Base-by-base conservation (phyloP, 2,113 vertebrate species). In the Numenius arquata region DNA sequence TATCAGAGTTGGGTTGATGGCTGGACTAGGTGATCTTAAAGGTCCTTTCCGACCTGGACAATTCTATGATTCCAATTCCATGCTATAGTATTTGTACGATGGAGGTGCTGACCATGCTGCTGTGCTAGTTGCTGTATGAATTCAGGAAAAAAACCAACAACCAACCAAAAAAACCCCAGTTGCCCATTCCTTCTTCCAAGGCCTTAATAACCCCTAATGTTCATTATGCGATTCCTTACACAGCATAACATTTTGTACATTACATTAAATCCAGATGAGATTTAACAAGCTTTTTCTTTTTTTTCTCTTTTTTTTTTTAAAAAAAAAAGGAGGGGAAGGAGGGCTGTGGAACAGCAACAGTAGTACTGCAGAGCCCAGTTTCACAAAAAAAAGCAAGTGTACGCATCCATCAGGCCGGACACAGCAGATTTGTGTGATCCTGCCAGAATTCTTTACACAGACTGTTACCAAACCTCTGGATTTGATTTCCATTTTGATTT, bases 341-440 rank as follows among this genome's bases (percentile, higher is more conserved):
- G 6, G 30, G 23, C 5, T 14, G 38, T 25, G 62, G 30, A 26
- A 21, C 21, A 15, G 14, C 16, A 75, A 21, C 0, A 5, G 15
- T 15, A 59, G 22, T 38, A 70, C 15, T 18, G 20, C 41, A 55
- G 75, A n/a, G 10, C 32, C 9, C 47, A 56, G 3, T 29, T 78
- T 56, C 85, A 67, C 10, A 25, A 36, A 65, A 67, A 67, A 12
- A 76, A 71, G 9, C 5, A 47, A 61, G 12, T 5, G 30, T 25
- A 36, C 32, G 6, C 48, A 32, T 23, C 20, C 16, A 59, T 40
- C 20, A 71, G 29, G 20, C 15, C 27, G 21, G 15, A 58, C 3
- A 38, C 4, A 71, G 61, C 29, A 63, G 47, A 18, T 25, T 8
- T 2, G 1, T 40, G 47, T 26, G 36, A 77, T 43, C 47, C 29